A percentile compares a stretch with the other conserved stretches of the same genome.
Evolutionary conservation across 1,140 invertebrate species (phyloP).

Genomic region (Drosophila lacertosa): DNA sequence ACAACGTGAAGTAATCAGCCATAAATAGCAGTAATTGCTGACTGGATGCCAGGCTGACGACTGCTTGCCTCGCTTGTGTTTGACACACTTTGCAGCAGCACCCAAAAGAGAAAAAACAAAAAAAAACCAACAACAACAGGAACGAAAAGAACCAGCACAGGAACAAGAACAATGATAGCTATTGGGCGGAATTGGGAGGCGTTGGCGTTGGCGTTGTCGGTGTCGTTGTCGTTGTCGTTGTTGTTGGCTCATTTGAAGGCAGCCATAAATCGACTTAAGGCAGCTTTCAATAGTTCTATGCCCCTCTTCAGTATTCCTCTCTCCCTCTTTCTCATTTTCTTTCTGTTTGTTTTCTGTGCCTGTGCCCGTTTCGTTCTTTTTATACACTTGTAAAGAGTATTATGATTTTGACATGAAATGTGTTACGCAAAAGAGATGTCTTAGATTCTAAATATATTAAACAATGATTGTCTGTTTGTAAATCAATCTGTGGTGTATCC

Average conservation of each 20-base stretch:
- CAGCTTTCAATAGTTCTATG: constrained; percentile 65
- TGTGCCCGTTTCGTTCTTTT: constrained; percentile 28
- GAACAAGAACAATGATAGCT: constrained; percentile 10
- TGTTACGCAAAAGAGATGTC: no score
- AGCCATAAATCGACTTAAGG: constrained; percentile 81
- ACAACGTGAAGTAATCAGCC: constrained; percentile 80
- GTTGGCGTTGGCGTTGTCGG: no score
- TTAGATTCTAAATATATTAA: no score
- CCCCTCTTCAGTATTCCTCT: constrained; percentile 25
- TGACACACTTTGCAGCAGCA: constrained; percentile 67
- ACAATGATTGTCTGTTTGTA: no score
- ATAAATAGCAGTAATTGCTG: constrained; percentile 78
- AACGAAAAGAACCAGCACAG: background rate
- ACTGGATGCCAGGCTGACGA: constrained; percentile 24
- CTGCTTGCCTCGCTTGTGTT: constrained; percentile 52
- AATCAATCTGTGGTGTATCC: no score
- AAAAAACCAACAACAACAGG: constrained; percentile 19
- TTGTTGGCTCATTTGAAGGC: constrained; percentile 51
- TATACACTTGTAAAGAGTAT: no score
- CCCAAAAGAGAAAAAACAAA: constrained; percentile 14
- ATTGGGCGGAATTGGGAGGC: background rate
- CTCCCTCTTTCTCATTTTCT: constrained; percentile 1
- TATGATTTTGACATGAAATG: no score
- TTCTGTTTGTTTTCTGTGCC: background rate
- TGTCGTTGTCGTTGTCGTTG: no score